Conservation (phyloP, 2,888 invertebrate genomes). For the Schizotus pectinicornis region DNA sequence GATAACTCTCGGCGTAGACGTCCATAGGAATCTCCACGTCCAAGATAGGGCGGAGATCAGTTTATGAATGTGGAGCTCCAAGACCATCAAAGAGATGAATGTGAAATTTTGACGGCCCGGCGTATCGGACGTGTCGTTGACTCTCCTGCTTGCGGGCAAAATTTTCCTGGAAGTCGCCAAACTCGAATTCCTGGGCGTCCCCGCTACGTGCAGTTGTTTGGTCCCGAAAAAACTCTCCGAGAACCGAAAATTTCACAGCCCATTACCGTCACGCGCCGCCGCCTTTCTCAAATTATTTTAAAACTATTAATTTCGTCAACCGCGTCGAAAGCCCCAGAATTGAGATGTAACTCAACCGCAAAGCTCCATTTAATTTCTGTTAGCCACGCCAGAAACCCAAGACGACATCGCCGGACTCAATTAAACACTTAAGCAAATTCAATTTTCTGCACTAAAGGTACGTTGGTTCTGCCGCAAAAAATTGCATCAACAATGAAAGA, state of each 20-base stretch:
- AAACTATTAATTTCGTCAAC: slow-evolving; percentile 26
- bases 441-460: background rate
- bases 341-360: slow-evolving; percentile 23
- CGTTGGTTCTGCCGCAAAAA: background rate
- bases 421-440: background rate
- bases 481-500: background rate
- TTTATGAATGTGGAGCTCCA: background rate
- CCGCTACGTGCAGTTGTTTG: background rate
- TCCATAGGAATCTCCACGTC: no score
- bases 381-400: slow-evolving; percentile 5
- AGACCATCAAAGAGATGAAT: background rate
- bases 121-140: background rate
- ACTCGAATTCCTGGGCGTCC: background rate
- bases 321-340: slow-evolving; percentile 12
- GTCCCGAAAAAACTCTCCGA: background rate
- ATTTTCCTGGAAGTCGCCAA: background rate
- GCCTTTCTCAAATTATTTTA: slow-evolving; percentile 17
- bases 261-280: slow-evolving; percentile 11
- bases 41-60: no score
- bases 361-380: slow-evolving; percentile 5
- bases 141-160: no score
- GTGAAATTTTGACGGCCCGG: background rate
- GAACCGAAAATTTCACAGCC: slow-evolving; percentile 12
- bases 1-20: no score
- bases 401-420: background rate